Percentiles rank a stretch among this genome's conserved stretches.
phyloP scores from a whole-genome alignment of 2,113 vertebrate genomes.

The Telmatochromis brachygnathus region DNA sequence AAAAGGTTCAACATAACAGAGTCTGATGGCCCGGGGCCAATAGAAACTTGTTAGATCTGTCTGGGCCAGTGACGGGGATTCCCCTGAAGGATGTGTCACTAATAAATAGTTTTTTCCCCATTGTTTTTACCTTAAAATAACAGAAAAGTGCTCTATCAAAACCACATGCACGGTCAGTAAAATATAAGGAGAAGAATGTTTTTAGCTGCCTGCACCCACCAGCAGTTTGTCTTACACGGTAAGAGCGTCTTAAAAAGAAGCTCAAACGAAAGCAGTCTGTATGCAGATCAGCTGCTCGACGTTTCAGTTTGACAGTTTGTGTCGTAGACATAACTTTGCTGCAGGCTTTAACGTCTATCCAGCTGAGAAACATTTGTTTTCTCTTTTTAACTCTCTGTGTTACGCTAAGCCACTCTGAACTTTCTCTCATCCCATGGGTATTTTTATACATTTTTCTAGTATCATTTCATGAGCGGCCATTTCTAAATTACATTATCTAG shows the following conservation, averaged over 20 bases:
- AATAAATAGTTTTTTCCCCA: background rate
- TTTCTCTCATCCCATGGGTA: background rate
- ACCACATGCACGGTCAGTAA: too few species aligned
- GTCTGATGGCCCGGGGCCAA: background rate
- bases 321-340: background rate
- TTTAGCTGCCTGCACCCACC: background rate
- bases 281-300: background rate
- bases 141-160: background rate
- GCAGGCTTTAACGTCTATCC: background rate
- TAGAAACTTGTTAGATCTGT: background rate
- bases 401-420: background rate
- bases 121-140: background rate
- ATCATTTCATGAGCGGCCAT: rapidly evolving
- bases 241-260: background rate
- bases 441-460: background rate
- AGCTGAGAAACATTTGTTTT: background rate
- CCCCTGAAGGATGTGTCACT: background rate
- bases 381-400: background rate
- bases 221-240: background rate
- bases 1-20: background rate
- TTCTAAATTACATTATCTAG: rapidly evolving
- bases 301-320: background rate
- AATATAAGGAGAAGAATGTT: background rate
- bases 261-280: background rate
- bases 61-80: background rate